Evolutionary conservation across 2,888 invertebrate species (phyloP).

Genomic region (Phytoseiulus persimilis): DNA sequence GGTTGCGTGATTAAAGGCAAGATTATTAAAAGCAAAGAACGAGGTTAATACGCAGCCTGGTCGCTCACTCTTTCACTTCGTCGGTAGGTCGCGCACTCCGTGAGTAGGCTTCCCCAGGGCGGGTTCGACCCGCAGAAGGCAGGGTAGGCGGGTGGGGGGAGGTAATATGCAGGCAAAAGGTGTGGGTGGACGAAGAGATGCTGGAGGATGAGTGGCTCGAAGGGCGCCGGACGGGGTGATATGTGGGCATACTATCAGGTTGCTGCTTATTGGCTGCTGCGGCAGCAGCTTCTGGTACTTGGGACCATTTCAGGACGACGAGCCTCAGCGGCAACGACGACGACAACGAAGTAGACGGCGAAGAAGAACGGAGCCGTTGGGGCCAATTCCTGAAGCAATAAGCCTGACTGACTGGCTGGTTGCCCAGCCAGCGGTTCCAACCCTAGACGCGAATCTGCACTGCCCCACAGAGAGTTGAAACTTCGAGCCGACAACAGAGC

Average conservation of each 20-base stretch:
- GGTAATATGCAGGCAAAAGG: neutral
- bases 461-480: neutral
- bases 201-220: neutral
- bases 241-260: slow-evolving; percentile 34
- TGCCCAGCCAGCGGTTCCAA: neutral
- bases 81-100: neutral
- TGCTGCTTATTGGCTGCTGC: slow-evolving; percentile 22
- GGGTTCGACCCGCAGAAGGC: neutral
- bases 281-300: neutral
- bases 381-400: slow-evolving; percentile 38
- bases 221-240: neutral
- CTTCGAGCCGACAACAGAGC: neutral
- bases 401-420: neutral
- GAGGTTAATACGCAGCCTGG: slow-evolving; percentile 27
- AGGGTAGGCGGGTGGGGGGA: neutral
- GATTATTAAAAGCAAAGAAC: slow-evolving; percentile 31
- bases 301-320: neutral
- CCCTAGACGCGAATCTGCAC: neutral
- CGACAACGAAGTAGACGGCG: neutral
- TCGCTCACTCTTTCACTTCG: neutral
- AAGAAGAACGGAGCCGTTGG: neutral
- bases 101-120: neutral
- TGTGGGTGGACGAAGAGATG: neutral
- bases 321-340: neutral
- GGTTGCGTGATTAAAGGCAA: slow-evolving; percentile 37